Evolutionary conservation across 2,113 vertebrate genomes (phyloP).

Genomic region (Microcebus tavaratra): DNA sequence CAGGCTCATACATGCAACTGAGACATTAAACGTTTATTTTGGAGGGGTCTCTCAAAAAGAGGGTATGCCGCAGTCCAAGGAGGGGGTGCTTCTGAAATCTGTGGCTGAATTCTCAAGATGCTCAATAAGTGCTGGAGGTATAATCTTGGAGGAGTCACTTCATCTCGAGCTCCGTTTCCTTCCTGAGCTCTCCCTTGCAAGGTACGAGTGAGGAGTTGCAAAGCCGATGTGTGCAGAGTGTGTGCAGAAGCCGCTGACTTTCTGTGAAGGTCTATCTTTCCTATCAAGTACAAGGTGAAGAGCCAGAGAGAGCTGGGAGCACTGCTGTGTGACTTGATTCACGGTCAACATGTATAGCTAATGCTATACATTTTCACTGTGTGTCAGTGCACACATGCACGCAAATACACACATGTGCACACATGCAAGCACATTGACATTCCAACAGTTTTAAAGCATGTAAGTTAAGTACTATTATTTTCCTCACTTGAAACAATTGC

Average conservation of each 20-base stretch:
- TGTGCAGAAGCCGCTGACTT: no score
- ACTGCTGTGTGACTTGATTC: not conserved
- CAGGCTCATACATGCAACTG: not conserved
- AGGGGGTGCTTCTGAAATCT: not conserved
- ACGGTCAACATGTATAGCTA: not conserved
- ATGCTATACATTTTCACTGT: not conserved
- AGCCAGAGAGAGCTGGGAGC: not conserved
- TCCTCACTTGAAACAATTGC: not conserved
- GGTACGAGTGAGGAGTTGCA: not conserved
- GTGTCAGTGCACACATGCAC: not conserved
- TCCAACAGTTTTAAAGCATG: not conserved
- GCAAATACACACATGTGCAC: not conserved
- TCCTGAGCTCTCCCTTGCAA: not conserved
- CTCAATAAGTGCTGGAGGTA: not conserved
- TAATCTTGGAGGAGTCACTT: not conserved
- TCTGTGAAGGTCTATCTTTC: not conserved
- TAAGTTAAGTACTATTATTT: not conserved
- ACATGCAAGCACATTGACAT: not conserved
- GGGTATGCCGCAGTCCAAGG: rapidly evolving
- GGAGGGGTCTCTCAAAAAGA: not conserved
- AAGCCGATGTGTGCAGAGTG: not conserved
- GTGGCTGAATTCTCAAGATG: not conserved
- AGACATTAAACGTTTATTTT: not conserved
- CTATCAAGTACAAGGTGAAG: not conserved
- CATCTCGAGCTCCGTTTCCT: not conserved